Evolutionary conservation across 2,888 invertebrate species (phyloP), one percentile per base, ranked within the genome.

Genomic region (Drosophila putrida): DNA sequence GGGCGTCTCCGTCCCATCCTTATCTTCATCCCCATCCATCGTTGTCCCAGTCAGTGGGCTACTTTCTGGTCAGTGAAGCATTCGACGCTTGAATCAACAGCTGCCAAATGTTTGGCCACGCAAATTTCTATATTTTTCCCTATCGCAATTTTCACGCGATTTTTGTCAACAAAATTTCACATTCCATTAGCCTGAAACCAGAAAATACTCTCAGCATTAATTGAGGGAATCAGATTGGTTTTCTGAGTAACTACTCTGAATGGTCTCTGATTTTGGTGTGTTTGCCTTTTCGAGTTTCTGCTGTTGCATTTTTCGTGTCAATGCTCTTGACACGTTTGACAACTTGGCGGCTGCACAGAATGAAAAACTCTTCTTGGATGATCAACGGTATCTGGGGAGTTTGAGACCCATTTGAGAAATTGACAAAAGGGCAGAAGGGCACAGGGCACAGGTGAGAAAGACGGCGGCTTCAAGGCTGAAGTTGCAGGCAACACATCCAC

Each of bases 361-460:
- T 72, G 59, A 79, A 70, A 71, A 64, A 74, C 77, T 73, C 71
- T 74, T 55, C 71, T 74, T 55, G 73, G 62, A 76, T 70, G 78
- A 77, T 71, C 71, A 63, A 41, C 53, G 41, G 46, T 51, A 59
- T 53, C 60, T 43, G 38, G 28, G 44, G 41, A n/a, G 54, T 57
- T 50, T 53, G 59, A 71, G 71, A 70, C 59, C 78, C 90, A 90
- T 90, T 89, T 88, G 73, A 78, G 66, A 89, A 88, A 90, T 89
- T 88, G 88, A 88, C 75, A 80, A 82, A 31, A 31, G 31, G 31
- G 31, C 31, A 31, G 6, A 86, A n/a, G 78, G 69, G 31, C 31
- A 41, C n/a, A 31, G 41, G 31, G 8, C 78, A 78, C 78, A 85
- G 82, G 73, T 88, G 78, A 64, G 44, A 61, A 27, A 54, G 65